Percentiles rank a stretch among this genome's conserved stretches.
These are phyloP conservation scores for Thecocarcelia acutangulata DNA, from an alignment of 2,888 invertebrate genomes.

Conservation along the genomic window DNA sequence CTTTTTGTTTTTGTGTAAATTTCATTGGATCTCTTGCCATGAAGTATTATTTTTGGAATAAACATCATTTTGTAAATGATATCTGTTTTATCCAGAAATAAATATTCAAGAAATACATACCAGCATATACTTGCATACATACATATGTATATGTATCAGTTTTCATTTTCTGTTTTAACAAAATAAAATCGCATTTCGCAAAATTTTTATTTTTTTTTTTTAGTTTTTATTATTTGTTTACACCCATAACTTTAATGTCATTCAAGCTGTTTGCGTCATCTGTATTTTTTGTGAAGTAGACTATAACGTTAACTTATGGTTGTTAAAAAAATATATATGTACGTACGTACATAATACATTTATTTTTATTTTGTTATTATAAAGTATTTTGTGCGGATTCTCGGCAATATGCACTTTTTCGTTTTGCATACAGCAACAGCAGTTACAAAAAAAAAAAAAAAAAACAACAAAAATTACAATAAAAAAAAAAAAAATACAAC, in stretches of 20 bases:
- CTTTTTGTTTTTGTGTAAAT: too few species aligned
- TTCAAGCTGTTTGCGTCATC: slow-evolving; percentile 59
- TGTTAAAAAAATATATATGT: slow-evolving; percentile 9
- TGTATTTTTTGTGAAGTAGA: slow-evolving; percentile 63
- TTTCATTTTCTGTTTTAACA: too few species aligned
- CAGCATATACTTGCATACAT: too few species aligned
- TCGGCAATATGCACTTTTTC: slow-evolving; percentile 57
- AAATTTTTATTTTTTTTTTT: neutral
- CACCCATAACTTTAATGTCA: slow-evolving; percentile 46
- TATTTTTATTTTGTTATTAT: slow-evolving; percentile 3
- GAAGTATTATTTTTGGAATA: too few species aligned
- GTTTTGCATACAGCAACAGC: slow-evolving; percentile 51
- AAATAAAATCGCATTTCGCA: neutral
- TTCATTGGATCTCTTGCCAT: too few species aligned
- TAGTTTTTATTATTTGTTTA: slow-evolving; percentile 1
- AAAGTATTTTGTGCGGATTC: slow-evolving; percentile 58
- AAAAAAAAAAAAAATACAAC: too few species aligned
- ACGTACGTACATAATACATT: neutral
- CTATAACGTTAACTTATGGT: slow-evolving; percentile 46
- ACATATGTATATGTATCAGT: too few species aligned
- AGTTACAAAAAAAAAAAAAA: slow-evolving; percentile 1
- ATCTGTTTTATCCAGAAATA: too few species aligned
- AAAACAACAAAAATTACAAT: neutral
- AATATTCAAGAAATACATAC: too few species aligned
- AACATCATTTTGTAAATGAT: too few species aligned